Evolutionary conservation across 1,140 invertebrate genomes (phyloP).

Genomic region (Aphelenchoides fujianensis): DNA sequence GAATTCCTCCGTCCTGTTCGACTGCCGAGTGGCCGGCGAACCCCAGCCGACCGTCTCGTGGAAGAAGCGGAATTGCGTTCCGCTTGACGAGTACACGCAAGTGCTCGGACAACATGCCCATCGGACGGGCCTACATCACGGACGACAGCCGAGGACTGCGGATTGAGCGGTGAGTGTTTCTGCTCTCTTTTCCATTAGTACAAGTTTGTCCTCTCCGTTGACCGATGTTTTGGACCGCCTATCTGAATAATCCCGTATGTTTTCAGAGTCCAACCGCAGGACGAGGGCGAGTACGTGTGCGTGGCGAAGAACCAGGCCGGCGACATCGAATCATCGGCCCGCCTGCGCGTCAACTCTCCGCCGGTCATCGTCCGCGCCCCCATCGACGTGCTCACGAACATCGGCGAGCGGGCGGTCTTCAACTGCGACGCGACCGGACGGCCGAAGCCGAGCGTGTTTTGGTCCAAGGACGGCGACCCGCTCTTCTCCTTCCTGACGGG

Average conservation of each 20-base stretch:
- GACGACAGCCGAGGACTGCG: constrained; percentile 43
- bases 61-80: constrained; percentile 42
- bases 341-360: constrained; percentile 43
- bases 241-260: constrained; percentile 8
- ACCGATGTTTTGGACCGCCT: too few species aligned
- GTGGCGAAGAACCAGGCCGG: constrained; percentile 44
- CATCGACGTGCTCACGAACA: constrained; percentile 29
- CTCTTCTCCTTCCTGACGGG: constrained; percentile 43
- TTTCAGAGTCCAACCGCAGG: constrained; percentile 44
- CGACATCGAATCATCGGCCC: constrained; percentile 38
- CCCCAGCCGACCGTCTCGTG: constrained; percentile 45
- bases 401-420: constrained; percentile 38
- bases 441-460: constrained; percentile 45
- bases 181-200: not conserved
- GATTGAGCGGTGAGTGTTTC: constrained; percentile 38
- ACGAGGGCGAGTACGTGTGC: constrained; percentile 44
- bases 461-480: constrained; percentile 50
- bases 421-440: constrained; percentile 45
- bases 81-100: constrained; percentile 1
- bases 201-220: too few species aligned
- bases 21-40: constrained; percentile 44
- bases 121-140: constrained; percentile 46
- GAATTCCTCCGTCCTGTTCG: constrained; percentile 47
- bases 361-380: constrained; percentile 41
- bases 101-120: constrained; percentile 40